These are phyloP conservation scores for Ascidia mentula DNA, from an alignment of 23 tunicate genomes.

Conservation along the genomic window DNA sequence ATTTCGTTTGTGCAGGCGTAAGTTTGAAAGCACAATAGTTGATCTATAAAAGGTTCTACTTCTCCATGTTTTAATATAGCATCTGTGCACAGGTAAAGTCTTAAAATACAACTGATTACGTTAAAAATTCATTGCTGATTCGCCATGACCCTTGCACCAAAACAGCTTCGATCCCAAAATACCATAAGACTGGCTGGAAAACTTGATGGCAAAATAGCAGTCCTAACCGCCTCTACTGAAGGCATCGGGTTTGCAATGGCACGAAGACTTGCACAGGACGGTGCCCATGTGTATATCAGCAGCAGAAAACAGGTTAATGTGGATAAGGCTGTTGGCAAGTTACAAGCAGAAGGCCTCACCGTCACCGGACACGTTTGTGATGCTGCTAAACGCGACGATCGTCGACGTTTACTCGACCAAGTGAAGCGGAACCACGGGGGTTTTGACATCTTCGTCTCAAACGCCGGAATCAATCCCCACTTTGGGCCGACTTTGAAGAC, in stretches of 20 bases:
- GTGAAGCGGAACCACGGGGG: slow-evolving; percentile 32
- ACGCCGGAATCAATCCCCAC: slow-evolving; percentile 76
- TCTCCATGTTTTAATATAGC: too few species aligned
- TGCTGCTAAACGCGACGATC: slow-evolving; percentile 48
- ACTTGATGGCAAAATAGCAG: slow-evolving; percentile 49
- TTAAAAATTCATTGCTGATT: too few species aligned
- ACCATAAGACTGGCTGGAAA: too few species aligned
- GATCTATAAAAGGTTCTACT: too few species aligned
- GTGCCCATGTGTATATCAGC: slow-evolving; percentile 59
- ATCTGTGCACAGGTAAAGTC: too few species aligned
- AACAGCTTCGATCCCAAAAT: too few species aligned
- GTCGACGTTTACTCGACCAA: slow-evolving; percentile 24
- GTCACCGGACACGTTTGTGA: slow-evolving; percentile 63
- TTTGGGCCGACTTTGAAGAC: slow-evolving; percentile 62
- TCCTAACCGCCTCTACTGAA: slow-evolving; percentile 82
- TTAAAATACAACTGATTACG: too few species aligned
- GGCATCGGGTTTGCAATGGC: slow-evolving; percentile 71
- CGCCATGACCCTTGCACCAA: too few species aligned
- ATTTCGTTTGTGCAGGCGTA: too few species aligned
- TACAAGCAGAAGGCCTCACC: slow-evolving; percentile 27
- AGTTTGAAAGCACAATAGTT: too few species aligned
- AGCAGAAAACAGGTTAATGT: slow-evolving; percentile 61
- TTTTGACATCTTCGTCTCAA: slow-evolving; percentile 53
- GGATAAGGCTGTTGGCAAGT: slow-evolving; percentile 45
- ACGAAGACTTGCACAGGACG: too few species aligned